phyloP scores from a whole-genome alignment of 2,113 vertebrate genomes.

The Prionailurus viverrinus region DNA sequence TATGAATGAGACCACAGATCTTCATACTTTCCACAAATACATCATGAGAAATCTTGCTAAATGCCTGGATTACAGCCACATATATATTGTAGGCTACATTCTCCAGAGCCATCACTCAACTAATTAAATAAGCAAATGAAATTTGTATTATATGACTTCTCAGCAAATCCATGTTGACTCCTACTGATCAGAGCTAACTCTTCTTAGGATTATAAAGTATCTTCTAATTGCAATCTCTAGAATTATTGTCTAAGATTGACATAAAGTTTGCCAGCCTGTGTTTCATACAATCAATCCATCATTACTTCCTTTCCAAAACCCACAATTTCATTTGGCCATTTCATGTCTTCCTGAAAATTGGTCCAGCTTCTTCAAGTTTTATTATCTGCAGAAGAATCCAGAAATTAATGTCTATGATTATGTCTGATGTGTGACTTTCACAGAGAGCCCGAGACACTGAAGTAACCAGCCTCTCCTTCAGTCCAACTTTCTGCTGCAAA shows the following conservation, averaged over 20 bases:
- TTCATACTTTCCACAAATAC: conserved; percentile 29
- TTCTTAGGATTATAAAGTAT: background rate
- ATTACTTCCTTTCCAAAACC: conserved; percentile 34
- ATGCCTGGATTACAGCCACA: background rate
- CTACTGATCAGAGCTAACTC: background rate
- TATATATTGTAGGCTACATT: background rate
- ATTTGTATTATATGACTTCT: background rate
- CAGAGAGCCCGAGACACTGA: background rate
- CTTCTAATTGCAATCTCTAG: conserved; percentile 4
- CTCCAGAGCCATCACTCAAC: background rate
- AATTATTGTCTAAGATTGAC: background rate
- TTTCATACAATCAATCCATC: conserved; percentile 13
- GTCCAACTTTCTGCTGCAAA: conserved; percentile 13
- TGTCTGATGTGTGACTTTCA: background rate
- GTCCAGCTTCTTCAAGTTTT: conserved; percentile 41
- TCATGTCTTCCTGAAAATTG: background rate
- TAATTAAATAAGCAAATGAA: conserved; percentile 18
- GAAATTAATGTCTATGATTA: conserved; percentile 32
- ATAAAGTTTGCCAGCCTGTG: background rate
- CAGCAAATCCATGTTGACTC: background rate
- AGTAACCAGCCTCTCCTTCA: conserved; percentile 35
- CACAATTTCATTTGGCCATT: background rate
- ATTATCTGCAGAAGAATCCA: conserved; percentile 30
- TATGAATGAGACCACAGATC: background rate
- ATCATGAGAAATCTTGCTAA: background rate